Conservation (phyloP, 2,888 invertebrate genomes). For the Oxytorus armatus region DNA sequence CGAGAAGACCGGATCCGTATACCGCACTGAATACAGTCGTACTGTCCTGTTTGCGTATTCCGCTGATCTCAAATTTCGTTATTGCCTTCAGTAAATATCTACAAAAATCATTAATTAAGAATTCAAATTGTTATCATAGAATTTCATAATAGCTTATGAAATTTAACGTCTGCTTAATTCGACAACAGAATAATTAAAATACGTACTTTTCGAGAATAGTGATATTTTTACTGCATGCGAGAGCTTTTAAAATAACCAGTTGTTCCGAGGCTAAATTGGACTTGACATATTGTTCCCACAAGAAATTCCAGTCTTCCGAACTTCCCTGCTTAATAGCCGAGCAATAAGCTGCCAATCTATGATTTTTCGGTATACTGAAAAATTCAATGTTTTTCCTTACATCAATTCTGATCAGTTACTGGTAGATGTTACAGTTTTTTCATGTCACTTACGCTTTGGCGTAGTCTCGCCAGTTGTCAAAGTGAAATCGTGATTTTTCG, state of each 20-base stretch:
- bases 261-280: constrained; percentile 88
- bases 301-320: constrained; percentile 89
- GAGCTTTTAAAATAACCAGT: constrained; percentile 86
- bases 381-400: not conserved
- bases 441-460: constrained; percentile 58
- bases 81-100: constrained; percentile 86
- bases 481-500: constrained; percentile 82
- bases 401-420: not conserved
- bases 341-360: constrained; percentile 88
- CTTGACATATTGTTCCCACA: constrained; percentile 87
- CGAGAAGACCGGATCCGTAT: constrained; percentile 76
- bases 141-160: no score
- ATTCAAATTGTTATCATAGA: no score
- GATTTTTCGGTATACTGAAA: constrained; percentile 88
- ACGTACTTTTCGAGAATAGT: constrained; percentile 84
- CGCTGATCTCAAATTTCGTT: constrained; percentile 76
- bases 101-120: constrained; percentile 70
- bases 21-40: constrained; percentile 80
- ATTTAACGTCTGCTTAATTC: no score
- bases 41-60: constrained; percentile 84
- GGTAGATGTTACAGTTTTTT: not conserved
- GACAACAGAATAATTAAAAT: constrained; percentile 10
- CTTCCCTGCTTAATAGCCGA: constrained; percentile 88
- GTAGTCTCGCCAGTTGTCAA: constrained; percentile 81
- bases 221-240: constrained; percentile 85